Base-by-base conservation (phyloP, 2,113 vertebrate genomes). In the Montifringilla adamsi region DNA sequence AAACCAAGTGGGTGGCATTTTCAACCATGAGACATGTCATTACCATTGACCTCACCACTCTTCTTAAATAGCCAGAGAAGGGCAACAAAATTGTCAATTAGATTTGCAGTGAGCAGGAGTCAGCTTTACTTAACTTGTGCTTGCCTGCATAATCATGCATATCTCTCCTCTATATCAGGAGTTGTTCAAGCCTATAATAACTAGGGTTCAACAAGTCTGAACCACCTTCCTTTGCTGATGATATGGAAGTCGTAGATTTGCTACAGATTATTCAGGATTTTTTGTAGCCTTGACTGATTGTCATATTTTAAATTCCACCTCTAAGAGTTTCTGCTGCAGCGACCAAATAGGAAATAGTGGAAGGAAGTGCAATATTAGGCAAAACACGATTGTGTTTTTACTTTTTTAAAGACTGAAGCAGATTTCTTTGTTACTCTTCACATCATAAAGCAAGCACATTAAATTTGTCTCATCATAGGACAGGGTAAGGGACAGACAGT, bases 71-170 rank as follows among this genome's bases (percentile, higher is more conserved):
- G 97, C 95, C 74, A 50, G 91, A 98, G 98, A 98, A 98, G 97
- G 97, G 97, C 97, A 98, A 97, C 97, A 96, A 94, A 98, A 98
- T 98, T 97, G 98, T 98, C 98, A 98, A 97, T 98, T 98, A 98
- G 97, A 96, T 97, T 97, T 97, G 89, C 64, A 47, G 89, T 89
- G 97, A 95, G 93, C 88, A 90, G 91, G 68, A 64, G 86, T 97
- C 96, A 96, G 93, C 96, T 95, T 96, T 94, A 92, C 96, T 96
- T 96, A 96, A 87, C 96, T 97, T 76, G 75, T 93, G 75, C 94
- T 94, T 95, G 93, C 96, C 97, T 97, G 97, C 93, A 96, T 97
- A 97, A 97, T 97, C 97, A 97, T 96, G 97, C 97, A 97, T 97
- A 97, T 97, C 95, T 93, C 84, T 90, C 94, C 95, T 95, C 95